Conservation (phyloP, 2,797 vertebrate species). For the Danio tinwini region DNA sequence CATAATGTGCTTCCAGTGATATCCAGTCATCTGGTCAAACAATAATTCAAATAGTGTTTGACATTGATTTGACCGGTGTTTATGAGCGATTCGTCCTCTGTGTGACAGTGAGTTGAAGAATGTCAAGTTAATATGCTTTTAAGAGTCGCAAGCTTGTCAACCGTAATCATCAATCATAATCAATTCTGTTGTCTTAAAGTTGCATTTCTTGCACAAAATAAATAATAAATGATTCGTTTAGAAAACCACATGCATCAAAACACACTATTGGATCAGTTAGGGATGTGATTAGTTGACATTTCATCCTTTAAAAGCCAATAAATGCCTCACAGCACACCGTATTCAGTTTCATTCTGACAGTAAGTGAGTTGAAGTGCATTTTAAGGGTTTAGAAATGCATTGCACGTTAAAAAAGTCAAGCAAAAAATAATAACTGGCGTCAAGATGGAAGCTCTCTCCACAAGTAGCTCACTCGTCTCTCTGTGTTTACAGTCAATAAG, state of each 20-base stretch:
- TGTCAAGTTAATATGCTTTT: conserved; percentile 61
- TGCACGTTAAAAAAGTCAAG: neutral
- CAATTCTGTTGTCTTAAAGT: conserved; percentile 69
- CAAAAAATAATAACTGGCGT: neutral
- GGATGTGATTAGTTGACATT: conserved; percentile 74
- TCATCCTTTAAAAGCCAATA: conserved; percentile 79
- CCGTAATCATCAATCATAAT: conserved; percentile 76
- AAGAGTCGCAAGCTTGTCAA: conserved; percentile 65
- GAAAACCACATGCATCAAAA: conserved; percentile 68
- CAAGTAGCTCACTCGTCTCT: conserved; percentile 59
- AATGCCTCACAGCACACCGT: conserved; percentile 69
- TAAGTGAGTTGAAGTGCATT: conserved; percentile 30
- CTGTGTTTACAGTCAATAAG: conserved; percentile 61
- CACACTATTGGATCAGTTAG: conserved; percentile 66
- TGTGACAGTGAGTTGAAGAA: conserved; percentile 58
- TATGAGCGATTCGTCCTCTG: conserved; percentile 34
- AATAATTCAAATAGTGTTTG: conserved; percentile 55
- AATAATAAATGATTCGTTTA: conserved; percentile 70
- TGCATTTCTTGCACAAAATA: conserved; percentile 63
- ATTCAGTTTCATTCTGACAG: conserved; percentile 71
- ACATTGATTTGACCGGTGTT: conserved; percentile 38
- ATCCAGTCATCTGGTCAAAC: conserved; percentile 52
- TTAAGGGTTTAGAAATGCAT: neutral
- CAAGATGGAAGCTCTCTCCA: conserved; percentile 11
- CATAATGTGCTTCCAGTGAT: conserved; percentile 23